A percentile compares a stretch with the other conserved stretches of the same genome.
These are phyloP conservation scores for Brachyalestes nurse DNA, from an alignment of 2,797 vertebrate genomes.

Conservation along the genomic window DNA sequence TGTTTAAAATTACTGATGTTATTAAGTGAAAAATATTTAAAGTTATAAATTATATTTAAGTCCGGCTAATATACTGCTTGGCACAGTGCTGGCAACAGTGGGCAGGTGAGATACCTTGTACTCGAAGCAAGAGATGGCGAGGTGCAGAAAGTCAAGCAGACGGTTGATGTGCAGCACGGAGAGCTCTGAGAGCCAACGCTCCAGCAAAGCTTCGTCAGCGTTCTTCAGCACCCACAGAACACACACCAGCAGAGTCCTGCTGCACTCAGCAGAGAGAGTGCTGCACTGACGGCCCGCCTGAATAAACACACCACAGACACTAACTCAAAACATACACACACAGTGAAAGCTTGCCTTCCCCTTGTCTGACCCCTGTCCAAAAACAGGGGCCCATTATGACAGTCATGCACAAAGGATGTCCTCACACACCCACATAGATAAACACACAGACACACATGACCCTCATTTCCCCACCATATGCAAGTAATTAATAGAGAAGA, in stretches of 20 bases:
- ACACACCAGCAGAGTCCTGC: constrained; percentile 86
- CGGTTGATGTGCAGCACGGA: constrained; percentile 87
- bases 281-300: constrained; percentile 83
- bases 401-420: constrained; percentile 31
- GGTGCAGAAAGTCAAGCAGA: constrained; percentile 87
- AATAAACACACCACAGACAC: constrained; percentile 21
- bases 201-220: constrained; percentile 82
- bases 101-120: constrained; percentile 72
- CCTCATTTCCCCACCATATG: constrained; percentile 6
- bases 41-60: too few relatives aligned
- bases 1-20: too few relatives aligned
- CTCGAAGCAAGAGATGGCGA: constrained; percentile 89
- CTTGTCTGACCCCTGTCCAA: neutral
- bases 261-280: constrained; percentile 86
- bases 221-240: constrained; percentile 95
- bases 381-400: constrained; percentile 8
- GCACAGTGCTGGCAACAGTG: neutral
- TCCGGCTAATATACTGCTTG: neutral
- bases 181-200: constrained; percentile 88
- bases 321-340: constrained; percentile 56
- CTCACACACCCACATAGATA: constrained; percentile 14
- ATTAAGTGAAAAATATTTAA: too few relatives aligned
- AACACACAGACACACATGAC: constrained; percentile 15
- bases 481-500: constrained; percentile 19
- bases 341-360: neutral